These are phyloP conservation scores for Hucho hucho DNA, from an alignment of 2,113 vertebrate species.

Conservation along the genomic window DNA sequence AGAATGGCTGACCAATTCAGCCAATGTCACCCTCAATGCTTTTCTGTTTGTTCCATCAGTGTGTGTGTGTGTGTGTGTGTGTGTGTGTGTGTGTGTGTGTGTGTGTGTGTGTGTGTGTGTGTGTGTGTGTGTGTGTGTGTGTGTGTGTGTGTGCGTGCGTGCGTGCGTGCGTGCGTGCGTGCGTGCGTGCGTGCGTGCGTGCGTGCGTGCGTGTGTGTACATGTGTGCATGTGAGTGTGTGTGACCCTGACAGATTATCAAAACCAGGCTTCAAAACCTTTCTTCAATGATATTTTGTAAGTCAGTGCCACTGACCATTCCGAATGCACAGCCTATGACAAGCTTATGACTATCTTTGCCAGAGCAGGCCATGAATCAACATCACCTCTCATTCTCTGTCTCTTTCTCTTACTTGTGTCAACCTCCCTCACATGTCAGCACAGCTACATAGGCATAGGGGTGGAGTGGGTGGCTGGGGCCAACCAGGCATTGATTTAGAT, in stretches of 20 bases:
- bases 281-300: neutral
- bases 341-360: constrained; percentile 22
- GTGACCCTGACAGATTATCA: constrained; percentile 17
- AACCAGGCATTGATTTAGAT: constrained; percentile 1
- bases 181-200: too few relatives aligned
- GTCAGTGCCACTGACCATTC: neutral
- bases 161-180: too few relatives aligned
- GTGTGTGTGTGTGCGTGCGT: too few relatives aligned
- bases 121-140: neutral
- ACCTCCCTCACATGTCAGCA: neutral
- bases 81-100: too few relatives aligned
- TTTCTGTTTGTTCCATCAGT: neutral
- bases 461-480: neutral
- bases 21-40: neutral
- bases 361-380: constrained; percentile 41
- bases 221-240: neutral
- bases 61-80: too few relatives aligned
- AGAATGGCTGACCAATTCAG: neutral
- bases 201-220: too few relatives aligned
- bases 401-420: neutral
- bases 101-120: too few relatives aligned
- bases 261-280: constrained; percentile 7
- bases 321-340: constrained; percentile 12
- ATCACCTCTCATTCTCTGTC: neutral
- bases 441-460: neutral